Evolutionary conservation across 2,888 invertebrate species (phyloP).

Genomic region (Agonopterix heracliana): DNA sequence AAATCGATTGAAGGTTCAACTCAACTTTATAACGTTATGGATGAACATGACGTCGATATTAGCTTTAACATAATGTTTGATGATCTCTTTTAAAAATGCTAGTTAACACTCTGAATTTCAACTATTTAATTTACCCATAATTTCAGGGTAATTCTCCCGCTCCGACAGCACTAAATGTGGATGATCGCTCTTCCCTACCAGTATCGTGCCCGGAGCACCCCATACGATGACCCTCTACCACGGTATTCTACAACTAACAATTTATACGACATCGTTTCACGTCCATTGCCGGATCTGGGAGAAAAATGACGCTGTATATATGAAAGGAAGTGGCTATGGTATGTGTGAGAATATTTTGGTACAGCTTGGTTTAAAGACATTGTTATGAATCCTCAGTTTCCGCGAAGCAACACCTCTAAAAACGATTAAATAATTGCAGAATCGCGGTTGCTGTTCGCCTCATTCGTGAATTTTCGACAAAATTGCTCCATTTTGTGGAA

Average conservation of each 20-base stretch:
- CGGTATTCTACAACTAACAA: conserved; percentile 5
- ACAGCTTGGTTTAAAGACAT: conserved; percentile 24
- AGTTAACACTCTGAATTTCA: too few species aligned
- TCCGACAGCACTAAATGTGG: conserved; percentile 39
- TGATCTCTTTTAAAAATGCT: too few species aligned
- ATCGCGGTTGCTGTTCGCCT: conserved; percentile 49
- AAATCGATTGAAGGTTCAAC: too few species aligned
- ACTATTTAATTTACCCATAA: too few species aligned
- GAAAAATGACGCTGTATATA: neutral
- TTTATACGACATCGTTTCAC: conserved; percentile 7
- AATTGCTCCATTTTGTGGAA: conserved; percentile 54
- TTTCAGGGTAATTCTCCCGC: too few species aligned
- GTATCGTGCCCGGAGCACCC: conserved; percentile 60
- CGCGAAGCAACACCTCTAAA: conserved; percentile 57
- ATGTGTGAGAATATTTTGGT: neutral
- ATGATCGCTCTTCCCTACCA: conserved; percentile 63
- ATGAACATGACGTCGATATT: too few species aligned
- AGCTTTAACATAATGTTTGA: too few species aligned
- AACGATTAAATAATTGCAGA: conserved; percentile 68
- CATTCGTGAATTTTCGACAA: conserved; percentile 55
- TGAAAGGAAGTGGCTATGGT: neutral
- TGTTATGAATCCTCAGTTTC: conserved; percentile 49
- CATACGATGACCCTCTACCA: conserved; percentile 48
- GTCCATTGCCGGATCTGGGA: conserved; percentile 29
- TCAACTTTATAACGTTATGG: too few species aligned